phyloP scores from a whole-genome alignment of 2,888 invertebrate species.

The Euplagia quadripunctaria region DNA sequence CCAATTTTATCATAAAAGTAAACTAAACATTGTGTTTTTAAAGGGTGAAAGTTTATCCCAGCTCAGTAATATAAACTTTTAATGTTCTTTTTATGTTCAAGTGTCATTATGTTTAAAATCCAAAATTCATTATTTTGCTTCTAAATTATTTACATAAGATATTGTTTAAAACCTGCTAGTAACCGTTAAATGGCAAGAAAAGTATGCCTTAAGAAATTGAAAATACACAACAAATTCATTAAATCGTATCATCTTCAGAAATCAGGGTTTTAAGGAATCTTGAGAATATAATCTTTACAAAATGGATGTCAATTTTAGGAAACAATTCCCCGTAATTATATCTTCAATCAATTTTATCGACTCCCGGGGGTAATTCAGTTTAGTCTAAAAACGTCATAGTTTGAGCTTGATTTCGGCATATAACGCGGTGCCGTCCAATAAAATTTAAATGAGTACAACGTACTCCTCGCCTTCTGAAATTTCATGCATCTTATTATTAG shows the following conservation, averaged over 20 bases:
- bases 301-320: neutral
- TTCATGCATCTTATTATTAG: too few species aligned
- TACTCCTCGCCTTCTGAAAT: too few species aligned
- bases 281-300: neutral
- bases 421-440: too few species aligned
- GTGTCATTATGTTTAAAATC: conserved; percentile 16
- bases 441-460: too few species aligned
- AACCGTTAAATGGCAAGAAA: neutral
- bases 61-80: conserved; percentile 25
- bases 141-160: neutral
- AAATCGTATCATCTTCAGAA: neutral
- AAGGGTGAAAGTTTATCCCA: conserved; percentile 37
- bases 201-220: neutral
- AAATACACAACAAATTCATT: neutral
- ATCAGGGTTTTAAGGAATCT: neutral
- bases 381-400: too few species aligned
- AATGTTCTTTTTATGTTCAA: conserved; percentile 20
- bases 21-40: conserved; percentile 28
- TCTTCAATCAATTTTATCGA: too few species aligned
- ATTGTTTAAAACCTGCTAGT: neutral
- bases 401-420: too few species aligned
- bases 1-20: conserved; percentile 20
- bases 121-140: neutral
- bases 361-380: too few species aligned
- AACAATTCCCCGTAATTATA: neutral